Percentiles rank a stretch among this genome's conserved stretches.
Evolutionary conservation across 2,797 vertebrate genomes (phyloP).

Genomic region (Echiichthys vipera): DNA sequence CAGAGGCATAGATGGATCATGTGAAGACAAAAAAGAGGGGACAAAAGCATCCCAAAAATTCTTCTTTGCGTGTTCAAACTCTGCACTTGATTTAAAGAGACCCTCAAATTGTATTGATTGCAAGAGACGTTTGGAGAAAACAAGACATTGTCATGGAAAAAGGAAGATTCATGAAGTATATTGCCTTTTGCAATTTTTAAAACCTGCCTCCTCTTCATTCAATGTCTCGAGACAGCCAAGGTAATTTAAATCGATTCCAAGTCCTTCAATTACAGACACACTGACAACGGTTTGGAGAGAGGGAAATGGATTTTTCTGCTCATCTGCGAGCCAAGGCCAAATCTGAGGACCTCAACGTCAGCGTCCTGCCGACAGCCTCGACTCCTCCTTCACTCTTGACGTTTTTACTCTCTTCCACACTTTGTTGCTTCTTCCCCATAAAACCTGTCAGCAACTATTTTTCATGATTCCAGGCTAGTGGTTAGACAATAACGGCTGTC

Average conservation of each 20-base stretch:
- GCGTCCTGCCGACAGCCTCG: not conserved
- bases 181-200: conserved; percentile 67
- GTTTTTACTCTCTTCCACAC: conserved; percentile 36
- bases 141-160: conserved; percentile 56
- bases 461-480: conserved; percentile 45
- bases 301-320: conserved; percentile 79
- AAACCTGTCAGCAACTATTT: conserved; percentile 54
- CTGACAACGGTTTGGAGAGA: conserved; percentile 75
- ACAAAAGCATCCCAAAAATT: conserved; percentile 23
- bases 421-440: conserved; percentile 44
- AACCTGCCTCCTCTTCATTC: conserved; percentile 60
- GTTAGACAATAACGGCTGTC: conserved; percentile 32
- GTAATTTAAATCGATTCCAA: conserved; percentile 83
- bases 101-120: conserved; percentile 40
- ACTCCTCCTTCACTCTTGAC: conserved; percentile 44
- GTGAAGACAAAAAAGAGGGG: not conserved
- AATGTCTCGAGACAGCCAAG: conserved; percentile 73
- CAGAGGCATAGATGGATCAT: not conserved
- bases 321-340: conserved; percentile 74
- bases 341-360: conserved; percentile 46
- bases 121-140: conserved; percentile 27
- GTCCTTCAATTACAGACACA: conserved; percentile 81
- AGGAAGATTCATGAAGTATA: conserved; percentile 44
- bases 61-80: conserved; percentile 14
- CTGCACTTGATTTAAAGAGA: conserved; percentile 35